Evolutionary conservation across 1,140 invertebrate genomes (phyloP).

Genomic region (Danaus plexippus): DNA sequence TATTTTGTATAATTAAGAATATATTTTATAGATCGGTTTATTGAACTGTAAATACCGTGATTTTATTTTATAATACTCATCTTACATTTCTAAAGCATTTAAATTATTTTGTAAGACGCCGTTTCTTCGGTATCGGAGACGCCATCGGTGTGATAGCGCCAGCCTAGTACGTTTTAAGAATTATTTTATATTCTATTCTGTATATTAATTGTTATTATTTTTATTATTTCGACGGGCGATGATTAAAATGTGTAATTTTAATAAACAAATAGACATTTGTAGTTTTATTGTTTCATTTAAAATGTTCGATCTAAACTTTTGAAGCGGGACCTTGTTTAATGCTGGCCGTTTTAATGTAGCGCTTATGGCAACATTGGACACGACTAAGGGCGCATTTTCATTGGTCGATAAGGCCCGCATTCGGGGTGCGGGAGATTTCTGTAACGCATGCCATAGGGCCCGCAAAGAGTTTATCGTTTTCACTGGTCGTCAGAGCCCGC

Average conservation of each 20-base stretch:
- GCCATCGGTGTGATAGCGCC: conserved; percentile 29
- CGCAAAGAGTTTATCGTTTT: too few species aligned
- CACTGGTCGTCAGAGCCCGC: too few species aligned
- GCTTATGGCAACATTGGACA: too few species aligned
- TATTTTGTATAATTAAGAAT: conserved; percentile 23
- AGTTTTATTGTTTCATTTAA: conserved; percentile 34
- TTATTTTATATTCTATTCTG: conserved; percentile 39
- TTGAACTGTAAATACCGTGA: conserved; percentile 23
- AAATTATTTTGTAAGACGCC: conserved; percentile 21
- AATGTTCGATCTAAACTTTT: too few species aligned
- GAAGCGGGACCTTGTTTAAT: too few species aligned
- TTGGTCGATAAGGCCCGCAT: too few species aligned
- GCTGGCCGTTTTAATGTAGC: too few species aligned
- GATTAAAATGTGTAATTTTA: conserved; percentile 53
- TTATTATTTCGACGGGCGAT: conserved; percentile 35
- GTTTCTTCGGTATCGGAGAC: conserved; percentile 13
- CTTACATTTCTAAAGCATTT: conserved; percentile 25
- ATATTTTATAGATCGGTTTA: conserved; percentile 12
- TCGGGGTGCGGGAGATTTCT: too few species aligned
- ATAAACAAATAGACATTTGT: conserved; percentile 57
- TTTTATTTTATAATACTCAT: conserved; percentile 31
- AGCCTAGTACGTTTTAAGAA: conserved; percentile 29
- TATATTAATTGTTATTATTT: conserved; percentile 38
- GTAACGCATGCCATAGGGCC: too few species aligned
- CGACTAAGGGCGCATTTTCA: too few species aligned